phyloP scores from a whole-genome alignment of 2,113 vertebrate species.

The Meleagris gallopavo region DNA sequence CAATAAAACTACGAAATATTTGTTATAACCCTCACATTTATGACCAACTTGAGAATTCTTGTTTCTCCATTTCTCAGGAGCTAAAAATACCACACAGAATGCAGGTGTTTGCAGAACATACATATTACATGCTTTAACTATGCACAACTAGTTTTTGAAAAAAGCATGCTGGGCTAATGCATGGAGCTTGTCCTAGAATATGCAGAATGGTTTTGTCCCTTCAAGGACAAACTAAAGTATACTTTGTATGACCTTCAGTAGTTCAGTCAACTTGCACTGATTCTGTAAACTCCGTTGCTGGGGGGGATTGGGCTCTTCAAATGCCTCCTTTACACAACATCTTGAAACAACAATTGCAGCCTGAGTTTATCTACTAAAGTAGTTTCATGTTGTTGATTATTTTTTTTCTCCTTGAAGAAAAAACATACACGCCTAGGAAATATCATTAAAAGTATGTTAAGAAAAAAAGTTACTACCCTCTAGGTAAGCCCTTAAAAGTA shows the following conservation, averaged over 20 bases:
- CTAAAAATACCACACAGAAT: not conserved
- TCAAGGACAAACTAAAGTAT: not conserved
- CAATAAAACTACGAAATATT: not conserved
- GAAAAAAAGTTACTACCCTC: not conserved
- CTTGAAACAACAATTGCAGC: not conserved
- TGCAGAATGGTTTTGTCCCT: not conserved
- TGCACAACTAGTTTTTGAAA: not conserved
- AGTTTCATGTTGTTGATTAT: not conserved
- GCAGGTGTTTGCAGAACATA: not conserved
- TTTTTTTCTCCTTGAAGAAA: not conserved
- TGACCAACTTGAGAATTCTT: not conserved
- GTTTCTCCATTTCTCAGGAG: not conserved
- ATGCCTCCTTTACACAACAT: not conserved
- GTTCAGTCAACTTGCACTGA: not conserved
- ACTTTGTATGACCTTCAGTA: not conserved
- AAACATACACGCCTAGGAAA: not conserved
- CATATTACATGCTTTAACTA: not conserved
- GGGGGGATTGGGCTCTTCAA: not conserved
- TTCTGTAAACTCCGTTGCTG: not conserved
- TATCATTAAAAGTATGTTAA: not conserved
- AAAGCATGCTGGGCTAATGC: not conserved
- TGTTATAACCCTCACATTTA: not conserved
- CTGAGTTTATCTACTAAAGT: not conserved
- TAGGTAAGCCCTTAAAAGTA: slow-evolving; percentile 13
- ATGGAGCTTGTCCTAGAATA: not conserved